A percentile compares a stretch with the other conserved stretches of the same genome.
Conservation (phyloP, 2,797 vertebrate genomes). For the Anolis apletophallus region DNA sequence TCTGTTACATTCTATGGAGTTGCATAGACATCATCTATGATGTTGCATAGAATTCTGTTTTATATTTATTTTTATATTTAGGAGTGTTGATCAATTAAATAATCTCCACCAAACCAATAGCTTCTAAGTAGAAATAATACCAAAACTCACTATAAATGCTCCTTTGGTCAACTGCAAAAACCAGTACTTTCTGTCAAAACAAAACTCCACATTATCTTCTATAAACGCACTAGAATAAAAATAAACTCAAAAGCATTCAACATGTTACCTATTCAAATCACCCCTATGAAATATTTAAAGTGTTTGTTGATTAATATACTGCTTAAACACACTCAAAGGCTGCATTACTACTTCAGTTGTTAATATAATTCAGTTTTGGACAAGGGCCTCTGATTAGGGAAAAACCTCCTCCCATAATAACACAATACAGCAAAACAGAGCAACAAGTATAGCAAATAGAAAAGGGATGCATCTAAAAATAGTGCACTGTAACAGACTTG, state of each 20-base stretch:
- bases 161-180: background rate
- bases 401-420: background rate
- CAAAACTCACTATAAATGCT: background rate
- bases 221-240: background rate
- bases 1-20: background rate
- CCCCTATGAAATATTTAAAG: background rate
- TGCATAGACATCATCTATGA: no score
- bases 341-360: background rate
- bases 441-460: background rate
- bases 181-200: background rate
- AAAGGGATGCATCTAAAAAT: constrained; percentile 20
- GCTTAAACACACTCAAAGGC: background rate
- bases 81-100: background rate
- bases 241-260: background rate
- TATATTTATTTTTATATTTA: background rate
- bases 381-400: background rate
- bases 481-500: background rate
- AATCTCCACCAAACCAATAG: background rate
- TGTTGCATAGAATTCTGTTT: background rate
- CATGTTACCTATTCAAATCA: background rate
- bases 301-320: background rate
- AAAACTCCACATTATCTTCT: background rate
- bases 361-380: background rate
- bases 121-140: background rate
- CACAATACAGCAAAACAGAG: background rate